Evolutionary conservation across 2,797 vertebrate genomes (phyloP).

Genomic region (Cynopterus sphinx): DNA sequence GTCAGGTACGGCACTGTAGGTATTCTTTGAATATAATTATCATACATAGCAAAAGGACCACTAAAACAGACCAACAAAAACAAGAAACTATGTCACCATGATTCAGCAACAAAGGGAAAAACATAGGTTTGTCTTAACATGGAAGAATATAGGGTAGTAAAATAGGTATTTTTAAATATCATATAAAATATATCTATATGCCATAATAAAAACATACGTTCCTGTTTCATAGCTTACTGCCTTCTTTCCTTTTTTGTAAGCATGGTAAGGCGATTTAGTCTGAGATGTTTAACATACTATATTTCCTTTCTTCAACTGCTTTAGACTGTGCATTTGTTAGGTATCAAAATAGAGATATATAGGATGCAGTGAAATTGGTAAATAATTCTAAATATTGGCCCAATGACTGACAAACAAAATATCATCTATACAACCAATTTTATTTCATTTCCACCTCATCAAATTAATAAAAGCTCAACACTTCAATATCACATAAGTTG

Average conservation of each 20-base stretch:
- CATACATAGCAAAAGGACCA: background rate
- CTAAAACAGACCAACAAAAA: background rate
- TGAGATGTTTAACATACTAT: background rate
- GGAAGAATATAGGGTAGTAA: background rate
- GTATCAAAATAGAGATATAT: background rate
- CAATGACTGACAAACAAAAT: background rate
- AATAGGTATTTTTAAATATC: background rate
- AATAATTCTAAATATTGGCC: background rate
- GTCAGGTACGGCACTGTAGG: background rate
- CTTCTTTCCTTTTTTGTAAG: background rate
- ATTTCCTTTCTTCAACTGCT: background rate
- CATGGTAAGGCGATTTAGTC: background rate
- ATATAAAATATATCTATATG: background rate
- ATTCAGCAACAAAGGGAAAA: background rate
- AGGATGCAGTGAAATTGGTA: background rate
- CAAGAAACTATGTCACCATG: background rate
- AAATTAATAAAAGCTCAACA: slow-evolving; percentile 34
- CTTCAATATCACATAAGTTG: background rate
- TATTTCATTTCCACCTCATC: background rate
- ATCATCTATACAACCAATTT: background rate
- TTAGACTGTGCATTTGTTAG: background rate
- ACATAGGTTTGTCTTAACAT: background rate
- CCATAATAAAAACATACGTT: background rate
- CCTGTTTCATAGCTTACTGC: background rate
- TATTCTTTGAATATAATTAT: background rate